Base-by-base conservation (phyloP, 2,113 vertebrate species). In the Heteronetta atricapilla region DNA sequence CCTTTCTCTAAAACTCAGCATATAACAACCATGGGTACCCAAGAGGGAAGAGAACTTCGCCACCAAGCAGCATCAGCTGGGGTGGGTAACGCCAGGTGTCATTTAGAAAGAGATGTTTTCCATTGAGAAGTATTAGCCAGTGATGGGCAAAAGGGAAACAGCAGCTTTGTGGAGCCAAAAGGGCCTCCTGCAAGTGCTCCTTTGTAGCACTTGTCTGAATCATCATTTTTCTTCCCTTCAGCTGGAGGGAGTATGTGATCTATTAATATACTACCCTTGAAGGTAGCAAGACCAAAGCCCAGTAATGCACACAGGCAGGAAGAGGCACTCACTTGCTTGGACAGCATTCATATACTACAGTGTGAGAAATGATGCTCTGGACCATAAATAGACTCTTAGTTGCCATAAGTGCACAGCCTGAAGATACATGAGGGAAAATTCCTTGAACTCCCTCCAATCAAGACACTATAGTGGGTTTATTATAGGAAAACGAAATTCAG, bases 371-470 rank as follows among this genome's bases (percentile, higher is more conserved):
- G 36, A 40, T 90, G 42, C 58, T 84, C 48, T 78, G 42, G 13
- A 83, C 68, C 66, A 92, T 53, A 94, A 94, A 92, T 52, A 90
- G 42, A 64, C 26, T 81, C 68, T 53, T 93, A 94, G 88, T 86
- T 96, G 60, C 29, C 23, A 6, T 68, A 89, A 82, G 62, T 62
- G 44, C 33, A 80, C 36, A 66, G 70, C 42, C 83, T 83, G 42
- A 81, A 75, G 29, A 28, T 31, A 29, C 52, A 21, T 34, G 26
- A 93, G 12, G 8, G 62, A 79, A 90, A 79, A 72, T 60, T 88
- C 86, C 77, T 92, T 88, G 42, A 95, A 92, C 38, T 86, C 8
- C 3, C 7, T 90, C 80, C 58, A 84, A 55, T 28, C 33, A 36
- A 82, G 53, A 75, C 38, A 23, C n/a, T 50, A 48, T 3, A 38